Conservation (phyloP, 2,113 vertebrate species). For the Marcusenius ussheri region DNA sequence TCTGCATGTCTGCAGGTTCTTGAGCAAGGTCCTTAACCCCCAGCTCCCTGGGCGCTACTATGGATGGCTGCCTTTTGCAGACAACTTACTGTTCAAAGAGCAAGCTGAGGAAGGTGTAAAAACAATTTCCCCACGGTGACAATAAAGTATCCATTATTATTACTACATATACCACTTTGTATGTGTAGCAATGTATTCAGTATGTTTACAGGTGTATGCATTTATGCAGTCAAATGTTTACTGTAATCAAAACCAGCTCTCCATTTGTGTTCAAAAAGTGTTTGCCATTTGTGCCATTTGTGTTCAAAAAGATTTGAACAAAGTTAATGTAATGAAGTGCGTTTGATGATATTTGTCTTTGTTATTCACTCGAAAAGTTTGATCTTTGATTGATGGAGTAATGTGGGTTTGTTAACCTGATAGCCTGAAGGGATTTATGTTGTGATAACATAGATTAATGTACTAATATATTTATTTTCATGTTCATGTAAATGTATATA, state of each 20-base stretch:
- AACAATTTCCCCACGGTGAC: too few species aligned
- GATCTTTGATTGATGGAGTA: not conserved
- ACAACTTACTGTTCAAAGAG: too few species aligned
- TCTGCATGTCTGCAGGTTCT: too few species aligned
- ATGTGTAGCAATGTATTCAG: not conserved
- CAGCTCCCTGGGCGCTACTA: too few species aligned
- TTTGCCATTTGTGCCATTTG: not conserved
- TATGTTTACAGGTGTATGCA: not conserved
- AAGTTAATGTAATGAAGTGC: not conserved
- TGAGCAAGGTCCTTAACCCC: too few species aligned
- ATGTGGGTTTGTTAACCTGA: not conserved
- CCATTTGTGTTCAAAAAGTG: not conserved
- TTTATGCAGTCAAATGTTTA: not conserved
- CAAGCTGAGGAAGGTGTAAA: too few species aligned
- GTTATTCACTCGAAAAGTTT: not conserved
- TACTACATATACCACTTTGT: not conserved
- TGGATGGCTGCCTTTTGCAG: too few species aligned
- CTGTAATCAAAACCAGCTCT: not conserved
- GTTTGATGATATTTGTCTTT: conserved; percentile 3
- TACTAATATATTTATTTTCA: not conserved
- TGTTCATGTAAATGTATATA: not conserved
- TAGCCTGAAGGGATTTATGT: not conserved
- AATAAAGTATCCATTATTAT: not conserved
- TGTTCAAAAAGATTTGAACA: not conserved
- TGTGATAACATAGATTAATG: not conserved